Conservation (phyloP, 2,888 invertebrate genomes). For the Drosophila robusta region DNA sequence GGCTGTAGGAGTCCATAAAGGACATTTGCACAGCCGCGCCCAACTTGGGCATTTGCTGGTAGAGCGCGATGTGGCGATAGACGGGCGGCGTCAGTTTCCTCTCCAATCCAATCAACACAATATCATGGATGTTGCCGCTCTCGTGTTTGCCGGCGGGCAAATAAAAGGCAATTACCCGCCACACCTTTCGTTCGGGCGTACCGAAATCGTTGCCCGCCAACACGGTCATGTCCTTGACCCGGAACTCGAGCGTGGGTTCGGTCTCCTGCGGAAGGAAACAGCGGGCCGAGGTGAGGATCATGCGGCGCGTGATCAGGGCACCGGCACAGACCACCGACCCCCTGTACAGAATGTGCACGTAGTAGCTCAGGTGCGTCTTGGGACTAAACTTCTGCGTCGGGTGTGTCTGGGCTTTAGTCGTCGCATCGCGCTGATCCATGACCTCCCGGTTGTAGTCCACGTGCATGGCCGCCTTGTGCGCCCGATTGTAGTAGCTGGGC, state of each 20-base stretch:
- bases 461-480: conserved; percentile 20
- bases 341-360: conserved; percentile 43
- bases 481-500: conserved; percentile 48
- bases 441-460: conserved; percentile 38
- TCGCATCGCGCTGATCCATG: conserved; percentile 12
- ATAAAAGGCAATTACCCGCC: conserved; percentile 36
- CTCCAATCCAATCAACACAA: conserved; percentile 36
- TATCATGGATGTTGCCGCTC: background rate
- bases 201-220: conserved; percentile 24
- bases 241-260: conserved; percentile 15
- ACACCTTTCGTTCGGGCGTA: rapidly evolving
- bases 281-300: conserved; percentile 56
- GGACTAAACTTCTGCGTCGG: conserved; percentile 21
- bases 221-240: conserved; percentile 37
- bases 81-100: conserved; percentile 4
- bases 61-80: conserved; percentile 22
- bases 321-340: conserved; percentile 51
- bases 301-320: conserved; percentile 39
- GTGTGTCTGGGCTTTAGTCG: background rate
- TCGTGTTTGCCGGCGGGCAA: conserved; percentile 13
- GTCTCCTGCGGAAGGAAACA: conserved; percentile 30
- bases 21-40: conserved; percentile 10
- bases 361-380: conserved; percentile 23
- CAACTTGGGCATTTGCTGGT: background rate
- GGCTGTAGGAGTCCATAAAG: conserved; percentile 11